Evolutionary conservation across 2,888 invertebrate genomes (phyloP).

Genomic region (Pandemis heparana): DNA sequence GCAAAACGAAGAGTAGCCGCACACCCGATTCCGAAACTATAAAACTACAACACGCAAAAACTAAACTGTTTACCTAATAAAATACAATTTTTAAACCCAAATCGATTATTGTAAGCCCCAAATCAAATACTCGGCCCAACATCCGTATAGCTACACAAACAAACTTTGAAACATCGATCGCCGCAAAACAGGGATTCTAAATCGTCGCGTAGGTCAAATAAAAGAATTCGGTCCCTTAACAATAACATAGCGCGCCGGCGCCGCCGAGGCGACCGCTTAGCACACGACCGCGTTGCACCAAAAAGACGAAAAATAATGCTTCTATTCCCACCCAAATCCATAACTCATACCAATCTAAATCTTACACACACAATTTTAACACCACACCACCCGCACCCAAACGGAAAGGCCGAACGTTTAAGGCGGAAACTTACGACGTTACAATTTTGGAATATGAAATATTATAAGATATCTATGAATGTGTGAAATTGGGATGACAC

Average conservation of each 20-base stretch:
- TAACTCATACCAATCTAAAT: constrained; percentile 4
- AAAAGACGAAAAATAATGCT: constrained; percentile 45
- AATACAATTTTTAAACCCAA: constrained; percentile 17
- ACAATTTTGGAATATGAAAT: constrained; percentile 53
- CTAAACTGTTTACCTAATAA: constrained; percentile 20
- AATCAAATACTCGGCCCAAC: constrained; percentile 37
- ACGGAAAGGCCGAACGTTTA: not conserved
- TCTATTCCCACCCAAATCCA: not conserved
- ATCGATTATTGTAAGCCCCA: constrained; percentile 28
- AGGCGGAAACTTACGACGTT: constrained; percentile 19
- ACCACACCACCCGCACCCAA: not conserved
- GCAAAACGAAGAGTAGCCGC: not conserved
- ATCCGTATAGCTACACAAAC: constrained; percentile 50
- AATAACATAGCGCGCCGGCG: constrained; percentile 82
- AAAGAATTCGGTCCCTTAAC: constrained; percentile 78
- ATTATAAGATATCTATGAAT: constrained; percentile 72
- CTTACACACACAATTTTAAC: not conserved
- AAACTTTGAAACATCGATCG: constrained; percentile 60
- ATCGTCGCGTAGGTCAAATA: constrained; percentile 80
- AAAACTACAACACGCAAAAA: constrained; percentile 1
- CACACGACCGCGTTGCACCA: constrained; percentile 42
- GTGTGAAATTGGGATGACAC: constrained; percentile 80
- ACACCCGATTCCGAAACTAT: not conserved
- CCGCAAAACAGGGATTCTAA: constrained; percentile 72
- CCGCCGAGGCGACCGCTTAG: constrained; percentile 72